Conservation (phyloP, 2,888 invertebrate genomes). For the Dioctria rufipes region DNA sequence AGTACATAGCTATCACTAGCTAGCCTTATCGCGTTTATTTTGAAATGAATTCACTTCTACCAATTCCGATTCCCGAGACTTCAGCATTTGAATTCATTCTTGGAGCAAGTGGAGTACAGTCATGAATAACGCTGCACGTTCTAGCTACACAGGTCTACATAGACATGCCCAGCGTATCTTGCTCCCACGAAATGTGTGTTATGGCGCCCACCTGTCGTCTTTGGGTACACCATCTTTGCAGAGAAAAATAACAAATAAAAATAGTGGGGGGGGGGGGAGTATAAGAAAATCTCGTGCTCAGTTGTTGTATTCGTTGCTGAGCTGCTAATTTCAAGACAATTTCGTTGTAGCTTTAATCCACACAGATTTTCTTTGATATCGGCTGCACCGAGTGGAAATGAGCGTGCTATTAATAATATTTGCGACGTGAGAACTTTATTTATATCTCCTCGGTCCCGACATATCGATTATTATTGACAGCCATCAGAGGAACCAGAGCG, state of each 20-base stretch:
- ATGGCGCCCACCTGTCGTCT: slow-evolving; percentile 31
- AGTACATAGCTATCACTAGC: background rate
- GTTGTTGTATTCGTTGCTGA: background rate
- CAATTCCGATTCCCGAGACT: too few relatives aligned
- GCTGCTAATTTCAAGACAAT: slow-evolving; percentile 7
- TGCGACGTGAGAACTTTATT: slow-evolving; percentile 36
- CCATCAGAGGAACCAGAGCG: slow-evolving; percentile 20
- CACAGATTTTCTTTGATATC: slow-evolving; percentile 5
- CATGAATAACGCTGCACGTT: background rate
- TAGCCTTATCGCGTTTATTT: too few relatives aligned
- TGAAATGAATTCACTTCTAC: too few relatives aligned
- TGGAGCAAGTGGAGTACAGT: background rate
- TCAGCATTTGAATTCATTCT: background rate
- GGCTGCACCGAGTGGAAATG: too few relatives aligned
- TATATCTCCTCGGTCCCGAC: background rate
- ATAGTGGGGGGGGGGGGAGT: background rate
- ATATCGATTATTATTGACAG: slow-evolving; percentile 41
- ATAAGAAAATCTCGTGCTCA: slow-evolving; percentile 2
- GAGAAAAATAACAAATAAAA: too few relatives aligned
- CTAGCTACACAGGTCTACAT: background rate
- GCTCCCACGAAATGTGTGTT: slow-evolving; percentile 17
- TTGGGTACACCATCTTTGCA: background rate
- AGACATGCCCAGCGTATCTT: background rate
- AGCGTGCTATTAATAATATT: slow-evolving; percentile 33
- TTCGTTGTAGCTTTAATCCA: background rate